Conservation (phyloP, 2,888 invertebrate species). For the Pyrgus malvae region DNA sequence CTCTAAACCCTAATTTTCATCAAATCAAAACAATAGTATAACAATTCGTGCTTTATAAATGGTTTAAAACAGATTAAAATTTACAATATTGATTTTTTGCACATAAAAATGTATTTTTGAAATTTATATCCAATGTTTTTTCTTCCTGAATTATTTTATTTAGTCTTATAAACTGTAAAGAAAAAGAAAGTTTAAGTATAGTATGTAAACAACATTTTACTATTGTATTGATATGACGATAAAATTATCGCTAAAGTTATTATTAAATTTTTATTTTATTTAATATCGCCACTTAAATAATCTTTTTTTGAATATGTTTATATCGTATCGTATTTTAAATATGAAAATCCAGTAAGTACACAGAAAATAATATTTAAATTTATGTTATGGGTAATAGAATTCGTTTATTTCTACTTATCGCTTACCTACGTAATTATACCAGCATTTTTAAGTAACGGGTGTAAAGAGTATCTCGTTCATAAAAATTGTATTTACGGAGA, state of each 20-base stretch:
- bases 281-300: too few relatives aligned
- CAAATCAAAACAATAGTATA: conserved; percentile 1
- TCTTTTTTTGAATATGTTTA: too few relatives aligned
- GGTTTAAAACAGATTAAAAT: neutral
- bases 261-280: too few relatives aligned
- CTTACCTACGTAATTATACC: conserved; percentile 47
- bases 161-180: too few relatives aligned
- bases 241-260: too few relatives aligned
- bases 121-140: too few relatives aligned
- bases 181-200: too few relatives aligned
- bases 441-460: conserved; percentile 43
- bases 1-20: neutral
- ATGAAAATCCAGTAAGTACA: neutral
- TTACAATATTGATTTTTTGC: neutral
- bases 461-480: conserved; percentile 58
- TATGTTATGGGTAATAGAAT: conserved; percentile 25
- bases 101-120: neutral
- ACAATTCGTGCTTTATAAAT: too few relatives aligned
- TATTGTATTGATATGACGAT: too few relatives aligned
- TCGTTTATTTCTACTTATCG: conserved; percentile 21
- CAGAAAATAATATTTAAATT: neutral
- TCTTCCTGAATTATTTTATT: too few relatives aligned
- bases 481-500: conserved; percentile 28
- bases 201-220: too few relatives aligned
- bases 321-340: too few relatives aligned